Conservation (phyloP, 1,140 invertebrate species). For the Drosophila pruinosa region DNA sequence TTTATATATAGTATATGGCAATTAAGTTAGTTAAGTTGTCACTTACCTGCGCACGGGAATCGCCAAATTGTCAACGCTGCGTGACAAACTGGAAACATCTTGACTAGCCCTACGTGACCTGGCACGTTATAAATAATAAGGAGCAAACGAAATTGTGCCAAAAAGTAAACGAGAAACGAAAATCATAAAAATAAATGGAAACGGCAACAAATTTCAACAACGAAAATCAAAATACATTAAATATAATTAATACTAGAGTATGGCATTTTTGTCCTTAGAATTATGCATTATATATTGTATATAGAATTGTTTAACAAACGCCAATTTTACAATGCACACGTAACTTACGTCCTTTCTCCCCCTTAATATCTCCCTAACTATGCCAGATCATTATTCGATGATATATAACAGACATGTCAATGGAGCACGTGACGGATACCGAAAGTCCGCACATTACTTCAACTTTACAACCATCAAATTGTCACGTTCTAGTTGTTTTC, state of each 20-base stretch:
- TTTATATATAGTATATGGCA: background rate
- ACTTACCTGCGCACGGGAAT: slow-evolving; percentile 82
- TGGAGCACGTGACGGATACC: slow-evolving; percentile 34
- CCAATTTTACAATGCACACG: slow-evolving; percentile 25
- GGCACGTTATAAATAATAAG: slow-evolving; percentile 80
- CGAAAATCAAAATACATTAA: background rate
- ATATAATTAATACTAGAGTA: background rate
- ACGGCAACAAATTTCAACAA: slow-evolving; percentile 21
- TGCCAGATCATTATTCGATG: background rate
- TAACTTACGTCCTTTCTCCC: slow-evolving; percentile 1
- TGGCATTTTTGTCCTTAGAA: background rate
- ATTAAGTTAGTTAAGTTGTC: slow-evolving; percentile 14
- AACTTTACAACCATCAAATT: slow-evolving; percentile 4
- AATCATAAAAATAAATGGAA: slow-evolving; percentile 45
- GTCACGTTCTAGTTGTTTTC: slow-evolving; percentile 22
- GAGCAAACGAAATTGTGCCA: slow-evolving; percentile 75
- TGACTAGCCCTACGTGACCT: slow-evolving; percentile 92
- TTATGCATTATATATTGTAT: background rate
- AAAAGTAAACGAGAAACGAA: slow-evolving; percentile 55
- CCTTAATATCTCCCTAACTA: background rate
- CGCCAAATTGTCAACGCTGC: slow-evolving; percentile 85
- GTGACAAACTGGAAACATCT: slow-evolving; percentile 86
- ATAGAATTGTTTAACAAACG: slow-evolving; percentile 27
- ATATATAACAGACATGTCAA: slow-evolving; percentile 1
- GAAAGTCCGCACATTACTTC: slow-evolving; percentile 7